Percentiles rank a stretch among this genome's conserved stretches.
phyloP scores from a whole-genome alignment of 2,113 vertebrate species.

The Sturnus vulgaris region DNA sequence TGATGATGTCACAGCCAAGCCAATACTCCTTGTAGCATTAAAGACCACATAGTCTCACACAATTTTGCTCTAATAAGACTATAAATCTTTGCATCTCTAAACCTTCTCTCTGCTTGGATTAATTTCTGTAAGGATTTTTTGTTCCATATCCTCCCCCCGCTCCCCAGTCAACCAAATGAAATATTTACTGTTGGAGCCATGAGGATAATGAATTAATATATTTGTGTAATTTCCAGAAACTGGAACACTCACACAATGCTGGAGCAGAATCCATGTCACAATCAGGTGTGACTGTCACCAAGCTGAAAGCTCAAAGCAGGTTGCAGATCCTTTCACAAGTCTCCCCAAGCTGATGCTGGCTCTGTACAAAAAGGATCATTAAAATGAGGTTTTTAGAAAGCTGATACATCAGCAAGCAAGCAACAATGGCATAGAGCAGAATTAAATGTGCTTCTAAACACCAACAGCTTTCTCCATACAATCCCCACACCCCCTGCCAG shows the following conservation, averaged over 20 bases:
- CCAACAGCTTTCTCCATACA: background rate
- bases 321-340: background rate
- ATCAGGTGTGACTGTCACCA: background rate
- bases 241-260: background rate
- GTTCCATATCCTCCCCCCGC: background rate
- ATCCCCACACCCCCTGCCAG: background rate
- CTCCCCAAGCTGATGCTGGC: background rate
- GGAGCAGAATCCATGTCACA: background rate
- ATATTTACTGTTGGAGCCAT: background rate
- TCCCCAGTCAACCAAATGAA: background rate
- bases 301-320: background rate
- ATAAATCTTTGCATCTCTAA: background rate
- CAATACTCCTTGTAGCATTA: background rate
- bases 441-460: background rate
- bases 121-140: background rate
- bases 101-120: background rate
- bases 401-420: background rate
- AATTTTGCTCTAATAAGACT: background rate
- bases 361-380: background rate
- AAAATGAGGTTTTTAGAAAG: background rate
- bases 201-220: background rate
- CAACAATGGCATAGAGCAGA: background rate
- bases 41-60: background rate
- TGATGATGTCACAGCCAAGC: background rate
- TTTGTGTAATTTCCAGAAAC: background rate